Evolutionary conservation across 2,888 invertebrate species (phyloP).

Genomic region (Dioctria linearis): DNA sequence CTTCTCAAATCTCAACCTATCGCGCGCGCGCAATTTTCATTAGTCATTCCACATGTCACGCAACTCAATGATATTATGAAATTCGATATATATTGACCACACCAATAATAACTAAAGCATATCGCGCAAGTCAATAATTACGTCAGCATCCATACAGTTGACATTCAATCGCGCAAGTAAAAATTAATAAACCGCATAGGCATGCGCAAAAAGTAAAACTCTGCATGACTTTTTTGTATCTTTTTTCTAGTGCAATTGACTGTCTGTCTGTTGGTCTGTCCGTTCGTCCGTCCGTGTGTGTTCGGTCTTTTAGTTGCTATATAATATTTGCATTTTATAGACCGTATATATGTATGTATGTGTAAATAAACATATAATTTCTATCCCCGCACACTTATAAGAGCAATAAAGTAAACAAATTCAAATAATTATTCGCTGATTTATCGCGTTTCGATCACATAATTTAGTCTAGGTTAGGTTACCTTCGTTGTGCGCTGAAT

Average conservation of each 20-base stretch:
- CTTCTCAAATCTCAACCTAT: not conserved
- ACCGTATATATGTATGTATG: no score
- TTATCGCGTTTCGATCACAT: constrained; percentile 2
- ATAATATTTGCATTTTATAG: no score
- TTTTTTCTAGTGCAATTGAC: not conserved
- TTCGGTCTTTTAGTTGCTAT: not conserved
- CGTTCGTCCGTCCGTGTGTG: not conserved
- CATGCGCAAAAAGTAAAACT: no score
- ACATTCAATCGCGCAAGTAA: constrained; percentile 7
- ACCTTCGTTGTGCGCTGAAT: constrained; percentile 70
- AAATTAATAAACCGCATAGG: not conserved
- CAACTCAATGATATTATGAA: constrained; percentile 6
- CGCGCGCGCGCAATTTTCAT: not conserved
- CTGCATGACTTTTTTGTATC: no score
- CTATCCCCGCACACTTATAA: not conserved
- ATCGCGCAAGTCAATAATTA: not conserved
- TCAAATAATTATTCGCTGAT: constrained; percentile 7
- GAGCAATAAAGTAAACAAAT: constrained; percentile 18
- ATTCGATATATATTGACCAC: constrained; percentile 25
- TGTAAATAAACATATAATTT: no score
- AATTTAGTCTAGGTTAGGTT: constrained; percentile 59
- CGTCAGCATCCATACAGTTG: constrained; percentile 8
- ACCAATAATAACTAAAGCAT: not conserved
- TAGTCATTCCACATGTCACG: constrained; percentile 6
- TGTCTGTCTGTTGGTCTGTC: not conserved